phyloP scores from a whole-genome alignment of 2,113 vertebrate genomes.

The Urocolius indicus region DNA sequence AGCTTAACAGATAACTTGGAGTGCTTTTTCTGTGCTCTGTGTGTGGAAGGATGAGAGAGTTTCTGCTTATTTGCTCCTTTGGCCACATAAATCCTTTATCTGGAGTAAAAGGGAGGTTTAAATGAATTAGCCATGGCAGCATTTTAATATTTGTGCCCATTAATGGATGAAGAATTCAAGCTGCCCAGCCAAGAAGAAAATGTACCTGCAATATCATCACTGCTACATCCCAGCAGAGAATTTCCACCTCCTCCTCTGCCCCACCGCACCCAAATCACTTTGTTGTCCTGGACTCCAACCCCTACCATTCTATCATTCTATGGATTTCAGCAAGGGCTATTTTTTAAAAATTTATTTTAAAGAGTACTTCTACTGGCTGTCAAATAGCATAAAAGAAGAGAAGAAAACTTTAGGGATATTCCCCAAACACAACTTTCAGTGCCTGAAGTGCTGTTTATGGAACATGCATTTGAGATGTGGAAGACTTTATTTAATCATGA shows the following conservation, averaged over 20 bases:
- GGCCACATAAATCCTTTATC: neutral
- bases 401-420: neutral
- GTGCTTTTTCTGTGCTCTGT: neutral
- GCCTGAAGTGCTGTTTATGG: neutral
- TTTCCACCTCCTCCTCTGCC: too few species aligned
- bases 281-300: neutral
- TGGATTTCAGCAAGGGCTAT: neutral
- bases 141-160: neutral
- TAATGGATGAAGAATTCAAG: neutral
- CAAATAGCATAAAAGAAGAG: neutral
- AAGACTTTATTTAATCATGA: neutral
- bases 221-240: neutral
- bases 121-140: neutral
- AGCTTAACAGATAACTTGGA: neutral
- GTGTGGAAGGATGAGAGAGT: neutral
- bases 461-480: neutral
- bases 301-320: too few species aligned
- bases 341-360: neutral
- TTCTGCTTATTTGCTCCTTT: neutral
- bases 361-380: neutral
- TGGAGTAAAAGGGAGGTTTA: neutral
- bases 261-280: neutral
- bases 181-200: neutral
- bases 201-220: neutral
- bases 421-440: neutral